Conservation (phyloP, 2,113 vertebrate species). For the Myiagra hebetior region DNA sequence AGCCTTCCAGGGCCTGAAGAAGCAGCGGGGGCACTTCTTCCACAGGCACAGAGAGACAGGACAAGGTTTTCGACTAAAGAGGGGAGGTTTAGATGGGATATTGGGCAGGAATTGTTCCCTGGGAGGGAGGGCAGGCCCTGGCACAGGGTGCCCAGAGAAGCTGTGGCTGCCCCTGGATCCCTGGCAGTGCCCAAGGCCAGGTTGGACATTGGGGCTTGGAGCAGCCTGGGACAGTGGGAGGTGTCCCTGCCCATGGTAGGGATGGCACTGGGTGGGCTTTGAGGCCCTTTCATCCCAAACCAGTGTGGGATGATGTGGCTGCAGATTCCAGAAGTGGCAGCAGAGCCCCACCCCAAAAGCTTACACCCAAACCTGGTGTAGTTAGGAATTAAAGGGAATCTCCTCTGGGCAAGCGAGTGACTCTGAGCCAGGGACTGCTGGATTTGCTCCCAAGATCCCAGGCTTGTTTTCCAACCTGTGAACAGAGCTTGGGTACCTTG, state of each 20-base stretch:
- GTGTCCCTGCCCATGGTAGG: not conserved
- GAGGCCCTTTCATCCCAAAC: not conserved
- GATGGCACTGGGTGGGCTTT: not conserved
- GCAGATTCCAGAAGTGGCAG: not conserved
- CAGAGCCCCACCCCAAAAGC: too few species aligned
- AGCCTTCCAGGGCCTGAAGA: not conserved
- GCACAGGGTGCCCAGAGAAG: not conserved
- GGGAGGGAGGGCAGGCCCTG: not conserved
- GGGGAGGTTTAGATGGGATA: not conserved
- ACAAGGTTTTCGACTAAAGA: not conserved
- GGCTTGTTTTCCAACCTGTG: not conserved
- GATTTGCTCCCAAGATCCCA: accelerated
- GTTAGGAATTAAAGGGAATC: not conserved
- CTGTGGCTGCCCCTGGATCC: not conserved
- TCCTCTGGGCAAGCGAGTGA: not conserved
- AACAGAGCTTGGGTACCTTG: not conserved
- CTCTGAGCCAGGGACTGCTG: not conserved
- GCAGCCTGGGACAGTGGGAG: accelerated
- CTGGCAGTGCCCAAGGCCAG: not conserved
- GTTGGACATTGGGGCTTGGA: not conserved
- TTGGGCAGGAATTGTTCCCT: not conserved
- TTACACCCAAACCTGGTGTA: not conserved
- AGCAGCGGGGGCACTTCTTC: not conserved
- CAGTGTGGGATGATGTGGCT: not conserved
- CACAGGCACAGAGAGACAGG: not conserved